Conservation (phyloP, 2,797 vertebrate species). For the Hypotaenidia philippensis region DNA sequence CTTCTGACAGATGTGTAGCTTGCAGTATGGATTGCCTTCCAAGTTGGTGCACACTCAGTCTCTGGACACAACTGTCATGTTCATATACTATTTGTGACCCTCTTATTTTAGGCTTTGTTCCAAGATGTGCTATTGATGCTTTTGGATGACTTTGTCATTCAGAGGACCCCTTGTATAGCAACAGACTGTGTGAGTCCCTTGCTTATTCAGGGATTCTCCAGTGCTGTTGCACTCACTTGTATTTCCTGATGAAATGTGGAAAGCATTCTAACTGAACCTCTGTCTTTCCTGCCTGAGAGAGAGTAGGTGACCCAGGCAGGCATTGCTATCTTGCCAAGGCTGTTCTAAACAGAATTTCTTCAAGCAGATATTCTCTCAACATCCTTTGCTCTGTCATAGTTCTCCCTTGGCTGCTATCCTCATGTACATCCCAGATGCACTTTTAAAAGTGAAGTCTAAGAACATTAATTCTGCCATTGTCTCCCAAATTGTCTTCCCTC, state of each 20-base stretch:
- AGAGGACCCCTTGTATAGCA: background rate
- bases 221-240: background rate
- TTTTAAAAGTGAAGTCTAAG: background rate
- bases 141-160: background rate
- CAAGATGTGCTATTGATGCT: background rate
- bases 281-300: background rate
- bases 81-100: background rate
- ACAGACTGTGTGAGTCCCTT: background rate
- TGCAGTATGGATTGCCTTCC: background rate
- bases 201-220: background rate
- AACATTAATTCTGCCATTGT: background rate
- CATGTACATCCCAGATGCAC: background rate
- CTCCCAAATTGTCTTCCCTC: background rate
- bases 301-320: background rate
- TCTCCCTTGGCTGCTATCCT: background rate
- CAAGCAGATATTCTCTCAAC: background rate
- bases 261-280: background rate
- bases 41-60: background rate
- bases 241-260: background rate
- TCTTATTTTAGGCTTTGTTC: background rate
- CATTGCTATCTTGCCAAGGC: background rate
- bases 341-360: background rate
- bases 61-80: background rate
- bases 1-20: background rate
- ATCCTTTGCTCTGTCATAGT: background rate